Evolutionary conservation across 2,888 invertebrate genomes (phyloP).

Genomic region (Sepiola atlantica): DNA sequence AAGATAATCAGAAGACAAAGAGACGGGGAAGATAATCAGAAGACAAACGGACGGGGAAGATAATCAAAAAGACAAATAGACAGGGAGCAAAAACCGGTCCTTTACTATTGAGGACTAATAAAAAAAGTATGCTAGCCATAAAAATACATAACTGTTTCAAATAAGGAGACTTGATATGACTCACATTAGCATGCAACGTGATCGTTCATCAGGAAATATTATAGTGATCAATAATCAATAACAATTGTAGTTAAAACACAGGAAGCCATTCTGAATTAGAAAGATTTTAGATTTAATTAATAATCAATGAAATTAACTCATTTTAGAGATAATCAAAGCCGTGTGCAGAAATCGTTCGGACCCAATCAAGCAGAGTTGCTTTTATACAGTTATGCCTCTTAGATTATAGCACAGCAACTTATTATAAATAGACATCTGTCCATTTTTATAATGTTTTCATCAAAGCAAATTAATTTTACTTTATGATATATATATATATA

Average conservation of each 20-base stretch:
- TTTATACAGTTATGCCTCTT: neutral
- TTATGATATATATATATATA: too few species aligned
- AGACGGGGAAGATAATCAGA: too few species aligned
- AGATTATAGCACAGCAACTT: neutral
- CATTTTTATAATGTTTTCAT: too few species aligned
- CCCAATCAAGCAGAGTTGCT: neutral
- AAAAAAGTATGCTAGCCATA: neutral
- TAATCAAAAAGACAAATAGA: too few species aligned
- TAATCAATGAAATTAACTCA: conserved; percentile 32
- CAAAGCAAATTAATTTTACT: too few species aligned
- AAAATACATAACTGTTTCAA: neutral
- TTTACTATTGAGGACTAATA: too few species aligned
- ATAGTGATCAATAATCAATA: neutral
- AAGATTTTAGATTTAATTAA: neutral
- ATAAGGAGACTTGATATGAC: neutral
- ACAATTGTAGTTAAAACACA: neutral
- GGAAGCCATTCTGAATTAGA: neutral
- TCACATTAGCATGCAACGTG: neutral
- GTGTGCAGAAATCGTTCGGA: neutral
- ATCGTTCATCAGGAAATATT: neutral
- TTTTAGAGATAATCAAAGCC: neutral
- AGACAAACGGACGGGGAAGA: too few species aligned
- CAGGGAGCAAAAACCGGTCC: too few species aligned
- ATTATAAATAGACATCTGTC: too few species aligned
- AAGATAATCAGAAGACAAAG: too few species aligned